These are phyloP conservation scores for Scaeva pyrastri DNA, from an alignment of 2,888 invertebrate species.

Conservation along the genomic window DNA sequence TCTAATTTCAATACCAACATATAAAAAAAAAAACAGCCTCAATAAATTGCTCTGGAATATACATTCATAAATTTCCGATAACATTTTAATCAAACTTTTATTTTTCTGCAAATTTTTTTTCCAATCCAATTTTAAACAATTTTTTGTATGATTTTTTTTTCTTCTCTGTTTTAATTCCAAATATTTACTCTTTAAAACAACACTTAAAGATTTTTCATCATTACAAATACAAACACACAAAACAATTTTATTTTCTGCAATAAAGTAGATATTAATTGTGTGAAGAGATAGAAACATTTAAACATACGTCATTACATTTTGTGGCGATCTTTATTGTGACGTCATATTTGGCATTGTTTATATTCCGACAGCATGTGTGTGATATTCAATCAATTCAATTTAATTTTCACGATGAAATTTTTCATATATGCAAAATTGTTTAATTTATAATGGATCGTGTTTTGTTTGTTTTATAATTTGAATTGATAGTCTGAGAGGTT, in stretches of 20 bases:
- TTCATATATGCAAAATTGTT: constrained; percentile 20
- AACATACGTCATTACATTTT: constrained; percentile 7
- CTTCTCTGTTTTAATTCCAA: not conserved
- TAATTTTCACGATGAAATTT: constrained; percentile 23
- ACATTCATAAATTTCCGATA: not conserved
- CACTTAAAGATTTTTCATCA: constrained; percentile 15
- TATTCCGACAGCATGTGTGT: constrained; percentile 8
- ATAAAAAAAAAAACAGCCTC: not conserved
- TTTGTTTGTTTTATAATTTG: not conserved
- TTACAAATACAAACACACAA: not conserved
- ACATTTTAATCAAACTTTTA: constrained; percentile 8
- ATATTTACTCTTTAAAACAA: constrained; percentile 21
- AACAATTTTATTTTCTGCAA: not conserved
- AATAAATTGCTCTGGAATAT: no score
- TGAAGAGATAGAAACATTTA: constrained; percentile 12
- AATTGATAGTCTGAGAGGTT: not conserved
- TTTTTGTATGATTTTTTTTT: constrained; percentile 10
- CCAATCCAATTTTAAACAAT: constrained; percentile 7
- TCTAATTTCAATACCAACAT: constrained; percentile 14
- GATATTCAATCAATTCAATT: constrained; percentile 19
- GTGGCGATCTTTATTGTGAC: constrained; percentile 2
- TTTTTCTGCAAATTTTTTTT: not conserved
- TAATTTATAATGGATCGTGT: not conserved
- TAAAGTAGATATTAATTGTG: constrained; percentile 8
- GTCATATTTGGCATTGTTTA: constrained; percentile 5